Evolutionary conservation across 2,888 invertebrate genomes (phyloP), one percentile per base, ranked within the genome.

Genomic region (Brachylomia viminalis): DNA sequence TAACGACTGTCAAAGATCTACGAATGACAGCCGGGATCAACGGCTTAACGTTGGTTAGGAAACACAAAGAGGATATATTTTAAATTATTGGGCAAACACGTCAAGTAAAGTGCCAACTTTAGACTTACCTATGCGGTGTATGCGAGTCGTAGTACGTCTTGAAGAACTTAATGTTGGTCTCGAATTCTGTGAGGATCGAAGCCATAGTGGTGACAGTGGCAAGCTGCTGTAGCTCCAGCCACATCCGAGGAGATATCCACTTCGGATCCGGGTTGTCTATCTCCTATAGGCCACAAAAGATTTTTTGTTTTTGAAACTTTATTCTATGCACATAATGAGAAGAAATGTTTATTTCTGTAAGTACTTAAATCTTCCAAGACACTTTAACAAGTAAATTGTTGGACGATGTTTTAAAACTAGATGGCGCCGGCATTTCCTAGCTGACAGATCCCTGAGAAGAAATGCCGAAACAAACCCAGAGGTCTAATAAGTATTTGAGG

Each of bases 211-310:
- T 95, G 3, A 99, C 92, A 0, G 97, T 97, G 56, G 97, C 97
- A 73, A 99, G 93, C 58, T 98, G 97, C 86, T 98, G 97, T 87
- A 99, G 96, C 90, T 98, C 98, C 81, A 97, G 96, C 99, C 99
- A 99, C 88, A 98, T 97, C 77, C 97, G 97, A 0, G 96, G 94
- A 0, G 98, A 98, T 42, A 99, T 96, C 99, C 99, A 99, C 38
- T 97, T 97, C 0, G 98, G 97, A 10, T 98, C 98, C 0, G 99
- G 99, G 94, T 99, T 99, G 86, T 94, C 92, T 84, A 91, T 61
- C 75, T 97, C 96, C 97, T 95, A 72, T 2, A 52, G 11, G 4
- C 20, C 33, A 52, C 20, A 1, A 20, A 52, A 27, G 5, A 30
- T 20, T 6, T 47, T 30, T 47, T 30, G 47, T 17, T 58, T 58